Base-by-base conservation (phyloP, 37 sponge, comb jelly and placozoan species). In the Eunapius fragilis region DNA sequence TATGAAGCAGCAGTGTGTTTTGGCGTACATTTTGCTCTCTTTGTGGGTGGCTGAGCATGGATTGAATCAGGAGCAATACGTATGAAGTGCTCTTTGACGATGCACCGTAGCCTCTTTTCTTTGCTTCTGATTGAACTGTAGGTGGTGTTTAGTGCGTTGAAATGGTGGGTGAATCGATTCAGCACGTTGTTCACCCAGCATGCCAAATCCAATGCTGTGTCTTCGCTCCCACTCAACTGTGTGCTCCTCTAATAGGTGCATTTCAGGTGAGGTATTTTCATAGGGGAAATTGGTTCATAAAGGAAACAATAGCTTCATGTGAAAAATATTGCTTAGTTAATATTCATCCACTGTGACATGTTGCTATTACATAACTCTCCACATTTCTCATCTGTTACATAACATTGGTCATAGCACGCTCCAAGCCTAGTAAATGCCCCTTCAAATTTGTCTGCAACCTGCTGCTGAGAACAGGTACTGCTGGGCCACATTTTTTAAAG, bases 181-280 rank as follows among this genome's bases (percentile, higher is more conserved):
- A 22, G 76, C 85, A n/a, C 91, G 87, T 70, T 91, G 91, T 48
- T 90, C 86, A 27, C 82, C 82, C 37, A 81, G 33, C 6, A 89
- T 17, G n/a, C 84, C 89, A 45, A 77, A 37, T 25, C 84, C 89
- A 26, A 71, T 38, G 10, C 50, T 37, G 72, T 79, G 79, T 71
- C 26, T 41, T 32, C 67, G 1, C 49, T 80, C 19, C 70, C 82
- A 87, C 28, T n/a, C 23, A 4, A 82, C 72, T 0, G 71, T 73
- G 45, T 89, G 89, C 13, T 83, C 73, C 32, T 89, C 84, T 31
- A 89, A 33, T 7, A 80, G 71, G 91, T 82, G 92, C 85, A 71
- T 58, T 10, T 58, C 22, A 17, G 58, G 58, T 58, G 58, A 11
- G 58, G 22, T 17, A 58, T 58, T 58, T 58, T 58, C 58, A 58